Evolutionary conservation across 2,888 invertebrate genomes (phyloP).

Genomic region (Mylabris sibirica): DNA sequence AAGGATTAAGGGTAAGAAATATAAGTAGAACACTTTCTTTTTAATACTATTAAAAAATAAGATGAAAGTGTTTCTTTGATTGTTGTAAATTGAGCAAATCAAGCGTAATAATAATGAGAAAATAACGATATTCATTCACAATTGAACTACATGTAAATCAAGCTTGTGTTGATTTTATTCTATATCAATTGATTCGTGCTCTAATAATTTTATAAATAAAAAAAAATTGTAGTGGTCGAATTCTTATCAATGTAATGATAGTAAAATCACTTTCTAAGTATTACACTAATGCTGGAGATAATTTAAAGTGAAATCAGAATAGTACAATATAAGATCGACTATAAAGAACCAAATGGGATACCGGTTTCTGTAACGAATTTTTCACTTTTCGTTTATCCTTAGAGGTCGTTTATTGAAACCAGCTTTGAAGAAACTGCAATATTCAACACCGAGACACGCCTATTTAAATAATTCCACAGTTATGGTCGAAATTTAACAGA

Average conservation of each 20-base stretch:
- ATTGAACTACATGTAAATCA: background rate
- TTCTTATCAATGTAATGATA: slow-evolving; percentile 6
- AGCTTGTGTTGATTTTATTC: background rate
- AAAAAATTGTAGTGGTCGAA: background rate
- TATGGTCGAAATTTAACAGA: too few relatives aligned
- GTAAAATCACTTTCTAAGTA: background rate
- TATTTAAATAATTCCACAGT: too few relatives aligned
- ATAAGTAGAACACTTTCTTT: background rate
- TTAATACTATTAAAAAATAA: background rate
- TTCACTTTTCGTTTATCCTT: too few relatives aligned
- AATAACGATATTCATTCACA: background rate
- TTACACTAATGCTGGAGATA: background rate
- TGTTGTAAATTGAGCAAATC: background rate
- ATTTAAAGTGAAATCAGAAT: background rate
- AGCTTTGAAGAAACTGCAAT: too few relatives aligned
- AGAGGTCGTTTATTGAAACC: too few relatives aligned
- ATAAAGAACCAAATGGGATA: too few relatives aligned
- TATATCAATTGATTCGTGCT: background rate
- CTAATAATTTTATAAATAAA: background rate
- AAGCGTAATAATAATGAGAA: background rate
- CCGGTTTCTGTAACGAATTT: too few relatives aligned
- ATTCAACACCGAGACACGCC: too few relatives aligned
- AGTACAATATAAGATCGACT: too few relatives aligned
- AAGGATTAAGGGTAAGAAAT: slow-evolving; percentile 81
- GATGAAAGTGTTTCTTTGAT: slow-evolving; percentile 1